phyloP scores from a whole-genome alignment of 2,113 vertebrate genomes.

The Brachirus orientalis region DNA sequence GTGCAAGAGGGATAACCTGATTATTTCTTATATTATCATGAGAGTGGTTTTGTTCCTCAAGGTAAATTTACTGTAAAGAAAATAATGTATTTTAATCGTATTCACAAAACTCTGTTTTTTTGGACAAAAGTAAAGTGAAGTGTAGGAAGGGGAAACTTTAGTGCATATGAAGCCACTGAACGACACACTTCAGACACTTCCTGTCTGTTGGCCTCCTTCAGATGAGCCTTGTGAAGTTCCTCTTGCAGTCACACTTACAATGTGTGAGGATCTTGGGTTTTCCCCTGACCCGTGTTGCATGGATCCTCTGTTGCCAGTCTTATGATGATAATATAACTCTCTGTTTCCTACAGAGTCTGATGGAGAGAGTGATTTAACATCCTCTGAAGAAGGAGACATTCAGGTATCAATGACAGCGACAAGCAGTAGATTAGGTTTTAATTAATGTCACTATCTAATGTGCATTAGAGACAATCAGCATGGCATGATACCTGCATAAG shows the following conservation, averaged over 20 bases:
- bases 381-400: conserved; percentile 76
- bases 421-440: not conserved
- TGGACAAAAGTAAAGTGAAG: no score
- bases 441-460: conserved; percentile 10
- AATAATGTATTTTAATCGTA: no score
- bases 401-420: conserved; percentile 59
- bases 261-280: conserved; percentile 11
- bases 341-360: conserved; percentile 60
- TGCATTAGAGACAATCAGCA: conserved; percentile 9
- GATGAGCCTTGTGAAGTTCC: conserved; percentile 7
- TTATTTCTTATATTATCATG: no score
- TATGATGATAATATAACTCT: not conserved
- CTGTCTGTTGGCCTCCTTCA: not conserved
- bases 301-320: not conserved
- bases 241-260: conserved; percentile 7
- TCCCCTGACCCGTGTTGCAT: not conserved
- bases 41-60: no score
- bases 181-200: no score
- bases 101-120: no score
- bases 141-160: no score
- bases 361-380: conserved; percentile 55
- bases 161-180: not conserved
- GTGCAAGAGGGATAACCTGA: no score
- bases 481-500: not conserved
- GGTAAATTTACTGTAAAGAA: no score